Evolutionary conservation across 2,113 vertebrate species (phyloP), one percentile per base, ranked within the genome.

Genomic region (Pollachius pollachius): DNA sequence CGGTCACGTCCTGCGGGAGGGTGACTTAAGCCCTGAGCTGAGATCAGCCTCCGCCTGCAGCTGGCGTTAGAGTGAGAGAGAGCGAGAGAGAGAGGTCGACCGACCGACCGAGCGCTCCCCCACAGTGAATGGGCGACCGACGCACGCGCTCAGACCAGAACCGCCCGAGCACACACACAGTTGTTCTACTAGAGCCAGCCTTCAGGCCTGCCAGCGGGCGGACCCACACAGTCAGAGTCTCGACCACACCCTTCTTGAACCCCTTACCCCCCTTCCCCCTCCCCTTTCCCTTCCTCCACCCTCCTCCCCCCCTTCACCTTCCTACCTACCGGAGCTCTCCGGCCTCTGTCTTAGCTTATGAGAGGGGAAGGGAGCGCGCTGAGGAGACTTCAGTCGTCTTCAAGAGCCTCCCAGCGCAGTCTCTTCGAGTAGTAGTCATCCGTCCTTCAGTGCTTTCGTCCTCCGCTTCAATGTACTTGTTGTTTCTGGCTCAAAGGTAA

Each of bases 401-500:
- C 92, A 93, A 93, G 92, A 93, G 84, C 85, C 83, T 90, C 87
- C 87, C 84, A 85, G 81, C 86, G 86, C 85, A 85, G 88, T 91
- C 85, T 90, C 91, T 90, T 68, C 91, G 57, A 91, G 91, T 92
- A 92, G 89, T 93, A 91, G 89, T 90, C 91, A 83, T 92, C 91
- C 91, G 89, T 90, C 87, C 88, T 86, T 84, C 86, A 87, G 86
- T 88, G 83, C 85, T 82, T 85, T 89, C 85, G 83, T 87, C 87
- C 92, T 90, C 90, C 90, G 89, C 89, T 89, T 92, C 92, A 91
- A 85, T 93, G 91, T 92, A 89, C 91, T 89, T 93, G 92, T 93
- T 93, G 90, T 92, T 89, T 93, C 92, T 90, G 88, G 91, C 92
- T 92, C 73, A 90, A 93, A 93, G 91, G 92, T 93, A 93, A 93